Evolutionary conservation across 92 coral and sea anemone species (phyloP), one percentile per base, ranked within the genome.

Genomic region (Heliopora coerulea): DNA sequence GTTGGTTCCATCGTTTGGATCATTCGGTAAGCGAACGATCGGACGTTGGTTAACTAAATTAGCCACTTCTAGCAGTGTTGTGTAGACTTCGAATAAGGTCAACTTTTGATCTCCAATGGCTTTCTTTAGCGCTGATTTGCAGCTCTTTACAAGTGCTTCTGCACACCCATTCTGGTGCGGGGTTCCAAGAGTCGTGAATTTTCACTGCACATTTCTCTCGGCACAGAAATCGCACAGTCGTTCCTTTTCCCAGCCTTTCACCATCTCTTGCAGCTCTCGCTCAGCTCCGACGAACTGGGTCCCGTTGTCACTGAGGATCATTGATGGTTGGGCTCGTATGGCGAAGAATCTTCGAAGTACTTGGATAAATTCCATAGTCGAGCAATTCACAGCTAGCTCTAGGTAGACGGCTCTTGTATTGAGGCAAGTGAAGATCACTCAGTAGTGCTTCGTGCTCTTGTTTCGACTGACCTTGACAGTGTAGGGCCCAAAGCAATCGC

Each of bases 281-380:
- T 83, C 85, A 11, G 85, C 85, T 1, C 91, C 87, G 1, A 83
- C 83, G 25, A 83, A 67, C 35, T 79, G 84, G 11, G 70, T 60
- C 11, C 88, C 84, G 42, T 83, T 83, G 64, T 86, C 86, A 32
- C 78, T 72, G 46, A 83, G 29, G 27, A 83, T 64, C 56, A 64
- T 30, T 49, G 64, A 54, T 23, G 86, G 84, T 29, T 69, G 66
- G 0, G 80, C 84, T 30, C 86, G 64, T 4, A 58, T 39, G 63
- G 86, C 73, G 35, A 75, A 82, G 81, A 82, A 86, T 62, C 89
- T 76, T 34, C 86, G 72, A 14, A 86, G 89, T n/a, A 86, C 86
- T 72, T 86, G 86, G 12, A 82, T 59, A 35, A 77, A 74, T 37
- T 86, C 84, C 86, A 82, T 81, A 30, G 84, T 73, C 18, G 81